Evolutionary conservation across 1,140 invertebrate genomes (phyloP), one percentile per base, ranked within the genome.

Genomic region (Latrodectus geometricus): DNA sequence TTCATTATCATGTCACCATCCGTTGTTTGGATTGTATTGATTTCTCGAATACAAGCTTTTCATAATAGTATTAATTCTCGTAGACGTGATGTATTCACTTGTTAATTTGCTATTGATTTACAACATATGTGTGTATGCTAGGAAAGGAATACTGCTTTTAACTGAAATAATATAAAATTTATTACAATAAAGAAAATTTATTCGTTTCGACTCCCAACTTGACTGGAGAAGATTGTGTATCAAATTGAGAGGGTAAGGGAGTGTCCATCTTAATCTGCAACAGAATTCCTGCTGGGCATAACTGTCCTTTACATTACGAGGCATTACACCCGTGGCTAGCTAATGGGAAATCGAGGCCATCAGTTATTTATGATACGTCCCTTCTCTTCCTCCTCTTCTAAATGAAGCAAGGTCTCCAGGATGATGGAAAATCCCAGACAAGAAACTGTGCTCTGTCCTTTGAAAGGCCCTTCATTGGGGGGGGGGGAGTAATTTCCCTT

Each of bases 331-430:
- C 12, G 50, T 54, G 50, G 20, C 23, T 23, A 76, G 54, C 74
- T 76, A 76, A 76, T 76, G 74, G 74, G 20, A 61, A 77, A 77
- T 77, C 74, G 21, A 61, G 50, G 50, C 56, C 49, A 54, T 61
- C 56, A 82, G 54, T 82, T 82, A 74, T 82, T 82, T 82, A 82
- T 80, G 66, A 80, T 80, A 80, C 49, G 77, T 80, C 66, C 76
- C 50, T 61, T 73, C 35, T 14, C 70, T 50, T n/a, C 48, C 54
- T 74, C 69, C 70, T 15, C 35, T 50, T 17, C 8, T 52, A 50
- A 80, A 70, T 80, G 78, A 81, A 81, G 80, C 20, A 61, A 17
- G 35, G 35, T 35, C 35, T 35, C 61, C 20, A 48, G 23, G n/a
- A 74, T 82, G 68, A 82, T 82, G 80, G 80, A 74, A 82, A 74